phyloP scores from a whole-genome alignment of 1,140 invertebrate species.

The Drosophila ananassae region DNA sequence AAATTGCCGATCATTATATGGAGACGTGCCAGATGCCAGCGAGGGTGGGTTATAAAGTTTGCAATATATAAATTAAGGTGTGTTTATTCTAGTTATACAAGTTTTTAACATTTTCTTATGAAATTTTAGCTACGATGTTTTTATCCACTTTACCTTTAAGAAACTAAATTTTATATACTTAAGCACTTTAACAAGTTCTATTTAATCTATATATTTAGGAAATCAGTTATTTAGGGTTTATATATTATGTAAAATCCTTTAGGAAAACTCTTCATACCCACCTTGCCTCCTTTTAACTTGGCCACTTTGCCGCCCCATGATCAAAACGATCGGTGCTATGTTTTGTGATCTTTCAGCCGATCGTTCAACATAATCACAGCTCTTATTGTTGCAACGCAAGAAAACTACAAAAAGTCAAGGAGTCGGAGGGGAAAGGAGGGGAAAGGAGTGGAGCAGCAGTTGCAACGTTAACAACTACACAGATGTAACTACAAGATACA shows the following conservation, averaged over 20 bases:
- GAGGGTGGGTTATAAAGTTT: slow-evolving; percentile 34
- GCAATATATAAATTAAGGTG: not conserved
- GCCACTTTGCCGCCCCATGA: slow-evolving; percentile 45
- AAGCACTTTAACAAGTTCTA: too few species aligned
- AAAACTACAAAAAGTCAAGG: not conserved
- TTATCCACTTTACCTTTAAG: too few species aligned
- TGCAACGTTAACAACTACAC: slow-evolving; percentile 61
- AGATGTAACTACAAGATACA: slow-evolving; percentile 68
- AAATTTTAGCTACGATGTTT: too few species aligned
- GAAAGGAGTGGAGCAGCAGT: not conserved
- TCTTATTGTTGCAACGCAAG: slow-evolving; percentile 54
- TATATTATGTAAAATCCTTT: not conserved
- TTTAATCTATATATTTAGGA: too few species aligned
- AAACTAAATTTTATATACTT: too few species aligned
- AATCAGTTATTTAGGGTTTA: too few species aligned
- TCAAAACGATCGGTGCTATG: slow-evolving; percentile 71
- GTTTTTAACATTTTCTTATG: not conserved
- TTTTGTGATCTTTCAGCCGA: slow-evolving; percentile 78
- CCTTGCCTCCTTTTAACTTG: slow-evolving; percentile 20
- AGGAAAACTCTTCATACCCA: not conserved
- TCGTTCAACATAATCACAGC: slow-evolving; percentile 75
- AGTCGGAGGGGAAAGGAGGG: not conserved
- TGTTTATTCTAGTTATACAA: too few species aligned
- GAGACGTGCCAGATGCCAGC: slow-evolving; percentile 38
- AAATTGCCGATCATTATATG: slow-evolving; percentile 79